Base-by-base conservation (phyloP, 2,888 invertebrate genomes). In the Bombylius major region DNA sequence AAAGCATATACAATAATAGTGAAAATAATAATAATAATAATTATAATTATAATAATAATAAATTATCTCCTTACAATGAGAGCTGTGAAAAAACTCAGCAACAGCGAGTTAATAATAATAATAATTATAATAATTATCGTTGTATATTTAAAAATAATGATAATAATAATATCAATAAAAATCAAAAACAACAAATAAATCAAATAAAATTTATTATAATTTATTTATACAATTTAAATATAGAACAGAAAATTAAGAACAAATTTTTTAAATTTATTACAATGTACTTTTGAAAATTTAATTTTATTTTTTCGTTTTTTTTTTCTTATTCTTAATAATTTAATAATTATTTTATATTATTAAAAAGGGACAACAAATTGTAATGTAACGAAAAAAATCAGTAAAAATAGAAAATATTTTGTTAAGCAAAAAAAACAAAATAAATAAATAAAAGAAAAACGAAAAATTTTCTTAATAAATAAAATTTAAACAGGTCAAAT, bases 71-170 rank as follows among this genome's bases (percentile, higher is more conserved):
- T 23, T 23, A 23, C 23, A 23, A 56, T 42, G 36, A 51, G 53
- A 55, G 55, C 57, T 57, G 57, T 57, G 55, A 58, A 23, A 23
- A 23, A 55, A 55, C 47, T 46, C 54, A 48, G 47, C 55, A 44
- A 56, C 23, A 32, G 47, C 32, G 32, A 47, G 23, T 23, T 32
- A 47, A 31, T 47, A 47, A 47, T 31, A 31, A 31, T 32, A 47
- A 47, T 11, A 42, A 42, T 42, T 11, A 36, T 36, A 36, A 36
- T 36, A 47, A 47, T 23, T n/a, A 47, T 23, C 23, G 23, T 23
- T 23, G 23, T 32, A 47, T 23, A 23, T 23, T 42, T 11, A 42
- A 42, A 42, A 11, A 42, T 23, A 23, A 23, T 42, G 12, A 42
- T 42, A 42, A 23, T 32, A 31, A 52, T 33, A 42, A 42, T 3